Evolutionary conservation across 1,140 invertebrate genomes (phyloP).

Genomic region (Nomia melanderi): DNA sequence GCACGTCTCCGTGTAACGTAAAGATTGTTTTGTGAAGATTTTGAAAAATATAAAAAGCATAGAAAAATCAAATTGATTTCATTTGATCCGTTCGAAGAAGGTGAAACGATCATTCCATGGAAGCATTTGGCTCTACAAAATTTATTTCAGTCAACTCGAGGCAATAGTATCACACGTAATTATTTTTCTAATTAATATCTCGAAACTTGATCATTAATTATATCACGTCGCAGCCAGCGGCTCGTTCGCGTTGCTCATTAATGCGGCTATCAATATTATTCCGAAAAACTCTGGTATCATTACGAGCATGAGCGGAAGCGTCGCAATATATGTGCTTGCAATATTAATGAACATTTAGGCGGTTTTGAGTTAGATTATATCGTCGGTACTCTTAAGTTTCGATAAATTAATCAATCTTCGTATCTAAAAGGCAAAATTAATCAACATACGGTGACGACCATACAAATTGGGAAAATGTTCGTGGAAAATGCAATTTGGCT

Average conservation of each 20-base stretch:
- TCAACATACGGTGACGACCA: too few relatives aligned
- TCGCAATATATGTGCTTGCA: slow-evolving; percentile 8
- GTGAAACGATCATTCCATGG: neutral
- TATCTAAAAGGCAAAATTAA: too few relatives aligned
- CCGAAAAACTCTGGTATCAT: slow-evolving; percentile 27
- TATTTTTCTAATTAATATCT: slow-evolving; percentile 65
- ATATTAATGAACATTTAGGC: slow-evolving; percentile 19
- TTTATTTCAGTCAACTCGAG: slow-evolving; percentile 18
- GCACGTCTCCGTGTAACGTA: too few relatives aligned
- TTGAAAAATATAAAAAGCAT: too few relatives aligned
- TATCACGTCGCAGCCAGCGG: slow-evolving; percentile 42
- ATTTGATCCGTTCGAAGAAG: neutral
- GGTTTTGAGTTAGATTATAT: neutral
- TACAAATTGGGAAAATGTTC: too few relatives aligned
- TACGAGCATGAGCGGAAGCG: slow-evolving; percentile 6
- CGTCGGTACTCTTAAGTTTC: neutral
- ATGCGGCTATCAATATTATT: slow-evolving; percentile 39
- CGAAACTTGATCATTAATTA: slow-evolving; percentile 62
- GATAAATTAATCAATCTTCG: neutral
- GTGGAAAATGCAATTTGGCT: too few relatives aligned
- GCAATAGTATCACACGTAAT: slow-evolving; percentile 46
- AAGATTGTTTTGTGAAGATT: too few relatives aligned
- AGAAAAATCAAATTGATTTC: too few relatives aligned
- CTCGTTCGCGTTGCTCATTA: slow-evolving; percentile 39
- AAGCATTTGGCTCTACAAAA: neutral